Evolutionary conservation across 53 echinoderm and acorn worm genomes (phyloP), one percentile per base, ranked within the genome.

Genomic region (Henricia sp.): DNA sequence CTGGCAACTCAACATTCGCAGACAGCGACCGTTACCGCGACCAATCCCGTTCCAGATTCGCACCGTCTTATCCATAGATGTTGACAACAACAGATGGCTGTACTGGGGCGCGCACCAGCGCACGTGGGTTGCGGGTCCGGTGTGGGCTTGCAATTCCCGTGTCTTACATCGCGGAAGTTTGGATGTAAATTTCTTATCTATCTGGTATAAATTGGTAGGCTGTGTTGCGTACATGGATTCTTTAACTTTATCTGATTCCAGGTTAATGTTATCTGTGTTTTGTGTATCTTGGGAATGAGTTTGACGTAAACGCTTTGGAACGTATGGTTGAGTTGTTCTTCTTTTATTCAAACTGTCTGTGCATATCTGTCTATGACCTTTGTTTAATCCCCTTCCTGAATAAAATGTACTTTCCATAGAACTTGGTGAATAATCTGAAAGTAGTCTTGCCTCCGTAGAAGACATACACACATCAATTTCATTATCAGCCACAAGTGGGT

Each of bases 1-100:
- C 67, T 99, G 99, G 67, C 90, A 91, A 20, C 62, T 71, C 60
- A 99, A 50, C 3, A 89, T 92, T 68, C 83, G 74, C 33, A 95
- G 89, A 84, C 95, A 92, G 33, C 59, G 66, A n/a, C 77, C 82
- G 75, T 87, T 85, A 82, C 82, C 91, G 28, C 77, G 32, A 60
- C 83, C 62, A 32, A 89, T 67, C 57, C 67, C 71, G 66, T 82
- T 64, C 89, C 89, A 89, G 26, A 90, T 74, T 67, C 83, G 91
- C 1, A 99, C 84, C 9, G 87, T 90, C 54, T 71, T 91, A 41
- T 99, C 99, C 83, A 99, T 86, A 20, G 99, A 94, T 4, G 86
- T 68, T 9, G 94, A 88, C 40, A 94, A 62, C 62, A 99, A 55
- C 1, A 99, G 89, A 65, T 99, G 99, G 57, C 99, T 99, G 78